Conservation (phyloP, 2,797 vertebrate genomes). For the Oreortyx pictus region DNA sequence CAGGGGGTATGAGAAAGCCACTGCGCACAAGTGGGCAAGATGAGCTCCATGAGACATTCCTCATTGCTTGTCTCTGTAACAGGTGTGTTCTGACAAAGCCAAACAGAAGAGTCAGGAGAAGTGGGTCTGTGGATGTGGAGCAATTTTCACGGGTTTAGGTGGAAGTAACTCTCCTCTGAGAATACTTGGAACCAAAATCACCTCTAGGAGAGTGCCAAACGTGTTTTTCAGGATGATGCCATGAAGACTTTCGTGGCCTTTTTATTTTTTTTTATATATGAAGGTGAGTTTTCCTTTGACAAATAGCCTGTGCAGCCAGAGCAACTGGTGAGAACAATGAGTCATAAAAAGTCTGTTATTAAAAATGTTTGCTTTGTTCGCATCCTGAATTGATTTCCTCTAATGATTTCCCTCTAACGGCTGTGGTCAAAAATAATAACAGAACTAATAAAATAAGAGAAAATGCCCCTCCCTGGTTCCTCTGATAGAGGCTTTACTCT, state of each 20-base stretch:
- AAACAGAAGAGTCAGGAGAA: neutral
- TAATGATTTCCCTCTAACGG: conserved; percentile 50
- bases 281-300: conserved; percentile 47
- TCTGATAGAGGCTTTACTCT: neutral
- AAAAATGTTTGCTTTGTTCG: conserved; percentile 50
- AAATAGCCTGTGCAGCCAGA: neutral
- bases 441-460: conserved; percentile 38
- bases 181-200: neutral
- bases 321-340: conserved; percentile 43
- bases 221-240: neutral
- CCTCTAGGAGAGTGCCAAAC: neutral
- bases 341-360: conserved; percentile 36
- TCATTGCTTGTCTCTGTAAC: neutral
- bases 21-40: neutral
- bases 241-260: neutral
- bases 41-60: neutral
- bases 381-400: conserved; percentile 66
- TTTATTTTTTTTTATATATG: neutral
- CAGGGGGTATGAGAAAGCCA: neutral
- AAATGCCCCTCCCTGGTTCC: neutral
- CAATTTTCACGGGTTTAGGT: neutral
- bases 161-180: fast-evolving
- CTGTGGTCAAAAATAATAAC: conserved; percentile 28
- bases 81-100: neutral
- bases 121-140: neutral